Evolutionary conservation across 2,113 vertebrate species (phyloP), one percentile per base, ranked within the genome.

Genomic region (Accipiter virgatus): DNA sequence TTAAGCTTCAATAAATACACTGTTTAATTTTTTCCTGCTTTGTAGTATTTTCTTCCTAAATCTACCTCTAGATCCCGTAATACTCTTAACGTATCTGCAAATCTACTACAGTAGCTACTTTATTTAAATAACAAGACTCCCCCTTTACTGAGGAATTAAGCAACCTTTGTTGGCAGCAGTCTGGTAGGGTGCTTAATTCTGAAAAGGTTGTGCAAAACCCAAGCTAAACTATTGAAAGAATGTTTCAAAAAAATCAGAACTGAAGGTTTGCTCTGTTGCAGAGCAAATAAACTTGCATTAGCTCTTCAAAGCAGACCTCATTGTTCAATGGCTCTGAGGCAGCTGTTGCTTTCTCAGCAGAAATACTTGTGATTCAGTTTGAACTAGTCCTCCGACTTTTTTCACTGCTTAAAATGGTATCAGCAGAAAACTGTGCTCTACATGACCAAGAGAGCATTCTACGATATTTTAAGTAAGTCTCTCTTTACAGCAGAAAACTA

Each of bases 81-180:
- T 98, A 96, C 96, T 98, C 97, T 98, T 98, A 98, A 97, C 94
- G 38, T 91, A 93, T 97, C 97, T 97, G 88, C 83, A 96, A 98
- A 96, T 96, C 94, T 97, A 97, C 96, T 98, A 98, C 96, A 98
- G 97, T 97, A 97, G 97, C 95, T 96, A 97, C 96, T 97, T 98
- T 97, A 97, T 98, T 98, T 94, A 97, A 97, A 97, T 91, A 98
- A 96, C 97, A 98, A 96, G 83, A 94, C 77, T 95, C 71, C 66
- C 97, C 86, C 94, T 98, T 97, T 91, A 95, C 82, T 91, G 53
- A 96, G 94, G 97, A 97, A 97, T 98, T 98, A 98, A 98, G 84
- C 78, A 96, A 93, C 88, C 61, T 70, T 97, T 96, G 77, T 23
- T 50, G 94, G 96, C 87, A 94, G 90, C 73, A 34, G 91, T 98